Base-by-base conservation (phyloP, 2,888 invertebrate species). In the Lasioglossum marginatum region DNA sequence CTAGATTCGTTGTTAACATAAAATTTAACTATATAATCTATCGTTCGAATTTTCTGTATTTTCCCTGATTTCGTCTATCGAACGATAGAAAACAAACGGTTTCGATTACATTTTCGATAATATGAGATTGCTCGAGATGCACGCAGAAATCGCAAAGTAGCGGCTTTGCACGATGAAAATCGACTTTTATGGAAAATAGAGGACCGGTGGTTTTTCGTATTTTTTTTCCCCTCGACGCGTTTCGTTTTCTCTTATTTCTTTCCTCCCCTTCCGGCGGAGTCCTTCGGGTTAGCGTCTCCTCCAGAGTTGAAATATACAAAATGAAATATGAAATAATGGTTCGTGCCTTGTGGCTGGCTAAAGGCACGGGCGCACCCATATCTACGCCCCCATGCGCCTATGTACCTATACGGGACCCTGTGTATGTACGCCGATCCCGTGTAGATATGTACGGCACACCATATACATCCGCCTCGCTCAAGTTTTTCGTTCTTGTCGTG, bases 311-410 rank as follows among this genome's bases (percentile, higher is more conserved):
- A 93, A 94, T 90, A 93, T 91, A 93, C 93, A 95, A 95, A 95
- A 95, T 95, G 94, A 95, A 95, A 95, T 95, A 95, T 95, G 94
- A 95, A 95, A 95, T 95, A 95, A 95, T 95, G 94, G 94, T 93
- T 93, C 94, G 93, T 93, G 94, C 93, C 94, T 92, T 89, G 93
- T 93, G 93, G 93, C 94, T 93, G 92, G 93, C 90, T 92, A 92
- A 93, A 94, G 95, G 93, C 93, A 93, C 93, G 93, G 94, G 95
- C 95, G 95, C 95, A 95, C 95, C 95, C 95, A 95, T 95, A 93
- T 95, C 94, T 95, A 95, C 95, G 95, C 95, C 95, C 95, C 95
- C 95, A 94, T 95, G 93, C 92, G 92, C 92, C 92, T 93, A 92
- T 94, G 92, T 94, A 91, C 90, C 89, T 91, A 91, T 92, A 91